phyloP scores from a whole-genome alignment of 2,888 invertebrate species.

The Gerris lacustris region DNA sequence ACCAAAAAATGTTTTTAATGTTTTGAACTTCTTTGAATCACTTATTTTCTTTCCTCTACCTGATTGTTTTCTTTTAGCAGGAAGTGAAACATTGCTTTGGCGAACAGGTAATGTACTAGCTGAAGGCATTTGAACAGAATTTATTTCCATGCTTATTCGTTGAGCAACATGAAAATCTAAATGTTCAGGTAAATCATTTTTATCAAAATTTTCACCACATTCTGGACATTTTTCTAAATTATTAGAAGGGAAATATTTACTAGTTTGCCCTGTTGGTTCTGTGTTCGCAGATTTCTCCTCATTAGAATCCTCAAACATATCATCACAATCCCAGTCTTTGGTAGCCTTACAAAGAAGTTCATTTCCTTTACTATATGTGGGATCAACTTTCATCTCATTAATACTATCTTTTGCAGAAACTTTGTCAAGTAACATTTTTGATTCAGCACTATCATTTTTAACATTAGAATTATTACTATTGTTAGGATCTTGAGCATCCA shows the following conservation, averaged over 20 bases:
- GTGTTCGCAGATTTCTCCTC: not conserved
- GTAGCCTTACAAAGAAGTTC: not conserved
- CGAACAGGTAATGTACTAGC: slow-evolving; percentile 14
- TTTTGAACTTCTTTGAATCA: slow-evolving; percentile 7
- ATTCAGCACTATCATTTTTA: no score
- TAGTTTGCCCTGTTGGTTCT: not conserved
- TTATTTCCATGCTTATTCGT: slow-evolving; percentile 55
- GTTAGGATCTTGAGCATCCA: not conserved
- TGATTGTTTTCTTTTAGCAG: not conserved
- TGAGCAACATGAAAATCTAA: slow-evolving; percentile 75
- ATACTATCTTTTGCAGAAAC: no score
- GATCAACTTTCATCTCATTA: no score
- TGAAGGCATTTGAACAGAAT: slow-evolving; percentile 33
- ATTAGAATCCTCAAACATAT: not conserved
- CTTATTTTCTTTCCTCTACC: not conserved
- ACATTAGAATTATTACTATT: no score
- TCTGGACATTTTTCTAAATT: slow-evolving; percentile 44
- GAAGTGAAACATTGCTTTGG: slow-evolving; percentile 16
- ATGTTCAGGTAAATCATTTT: slow-evolving; percentile 57
- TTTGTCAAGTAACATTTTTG: no score
- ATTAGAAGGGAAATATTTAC: not conserved
- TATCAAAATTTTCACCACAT: slow-evolving; percentile 51
- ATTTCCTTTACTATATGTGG: not conserved
- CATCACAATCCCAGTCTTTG: not conserved
- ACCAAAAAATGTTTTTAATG: not conserved